Conservation (phyloP, 2,888 invertebrate species). For the Platynereis dumerilii region DNA sequence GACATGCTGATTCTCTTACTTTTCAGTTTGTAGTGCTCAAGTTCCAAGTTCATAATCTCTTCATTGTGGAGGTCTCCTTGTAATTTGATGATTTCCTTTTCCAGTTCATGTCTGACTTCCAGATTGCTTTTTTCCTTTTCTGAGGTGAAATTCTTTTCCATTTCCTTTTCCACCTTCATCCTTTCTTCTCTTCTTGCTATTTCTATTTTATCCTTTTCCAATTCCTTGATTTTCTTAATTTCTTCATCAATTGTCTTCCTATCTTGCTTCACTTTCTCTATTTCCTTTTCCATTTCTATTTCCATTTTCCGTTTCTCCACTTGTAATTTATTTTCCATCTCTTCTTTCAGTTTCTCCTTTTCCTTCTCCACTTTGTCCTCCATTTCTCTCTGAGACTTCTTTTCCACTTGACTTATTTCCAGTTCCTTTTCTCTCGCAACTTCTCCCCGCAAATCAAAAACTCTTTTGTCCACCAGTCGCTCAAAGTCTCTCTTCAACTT, state of each 20-base stretch:
- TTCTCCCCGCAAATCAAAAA: neutral
- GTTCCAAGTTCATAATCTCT: too few relatives aligned
- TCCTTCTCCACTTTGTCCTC: neutral
- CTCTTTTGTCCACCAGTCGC: neutral
- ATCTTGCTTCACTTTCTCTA: neutral
- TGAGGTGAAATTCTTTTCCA: neutral
- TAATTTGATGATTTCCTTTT: conserved; percentile 3
- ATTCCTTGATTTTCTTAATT: neutral
- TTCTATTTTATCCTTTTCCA: neutral
- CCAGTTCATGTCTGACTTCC: neutral
- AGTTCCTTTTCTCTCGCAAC: neutral
- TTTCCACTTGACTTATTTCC: too few relatives aligned
- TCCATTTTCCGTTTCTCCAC: neutral
- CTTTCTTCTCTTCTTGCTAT: neutral
- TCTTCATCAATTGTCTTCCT: conserved; percentile 1
- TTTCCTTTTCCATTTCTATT: neutral
- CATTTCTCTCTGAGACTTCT: neutral
- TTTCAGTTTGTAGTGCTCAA: too few relatives aligned
- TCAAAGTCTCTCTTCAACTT: neutral
- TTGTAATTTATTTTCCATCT: neutral
- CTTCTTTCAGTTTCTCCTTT: neutral
- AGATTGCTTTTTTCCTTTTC: too few relatives aligned
- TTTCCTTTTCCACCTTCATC: neutral
- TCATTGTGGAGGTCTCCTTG: too few relatives aligned
- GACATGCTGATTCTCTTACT: too few relatives aligned